Evolutionary conservation across 2,888 invertebrate species (phyloP).

Genomic region (Plebejus anna): DNA sequence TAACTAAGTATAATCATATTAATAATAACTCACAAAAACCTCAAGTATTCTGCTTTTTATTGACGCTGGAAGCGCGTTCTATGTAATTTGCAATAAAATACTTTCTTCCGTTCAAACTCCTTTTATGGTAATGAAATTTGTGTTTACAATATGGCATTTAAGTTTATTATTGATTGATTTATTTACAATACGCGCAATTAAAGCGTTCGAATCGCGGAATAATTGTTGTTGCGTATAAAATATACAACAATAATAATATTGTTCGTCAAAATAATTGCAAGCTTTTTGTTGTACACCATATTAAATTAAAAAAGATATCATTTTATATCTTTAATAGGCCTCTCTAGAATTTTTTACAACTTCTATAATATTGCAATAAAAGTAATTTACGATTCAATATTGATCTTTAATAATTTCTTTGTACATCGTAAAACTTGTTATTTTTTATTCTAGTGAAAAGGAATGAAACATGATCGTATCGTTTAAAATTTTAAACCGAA

Average conservation of each 20-base stretch:
- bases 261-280: background rate
- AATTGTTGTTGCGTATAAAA: conserved; percentile 12
- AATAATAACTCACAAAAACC: background rate
- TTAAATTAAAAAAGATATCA: background rate
- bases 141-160: conserved; percentile 1
- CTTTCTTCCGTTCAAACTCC: conserved; percentile 6
- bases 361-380: conserved; percentile 8
- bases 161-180: conserved; percentile 2
- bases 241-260: conserved; percentile 3
- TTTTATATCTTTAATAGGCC: background rate
- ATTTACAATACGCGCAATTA: conserved; percentile 10
- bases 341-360: background rate
- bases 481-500: background rate
- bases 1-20: background rate
- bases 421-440: background rate
- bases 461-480: background rate
- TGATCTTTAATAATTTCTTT: background rate
- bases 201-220: background rate
- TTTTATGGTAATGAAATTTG: conserved; percentile 2
- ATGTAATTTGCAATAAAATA: conserved; percentile 34
- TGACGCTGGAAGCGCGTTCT: background rate
- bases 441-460: background rate
- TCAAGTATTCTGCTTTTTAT: background rate
- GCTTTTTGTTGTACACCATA: background rate
- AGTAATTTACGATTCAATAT: conserved; percentile 1